Percentiles rank a stretch among this genome's conserved stretches.
These are phyloP conservation scores for Protonibea diacanthus DNA, from an alignment of 2,797 vertebrate species.

Conservation along the genomic window DNA sequence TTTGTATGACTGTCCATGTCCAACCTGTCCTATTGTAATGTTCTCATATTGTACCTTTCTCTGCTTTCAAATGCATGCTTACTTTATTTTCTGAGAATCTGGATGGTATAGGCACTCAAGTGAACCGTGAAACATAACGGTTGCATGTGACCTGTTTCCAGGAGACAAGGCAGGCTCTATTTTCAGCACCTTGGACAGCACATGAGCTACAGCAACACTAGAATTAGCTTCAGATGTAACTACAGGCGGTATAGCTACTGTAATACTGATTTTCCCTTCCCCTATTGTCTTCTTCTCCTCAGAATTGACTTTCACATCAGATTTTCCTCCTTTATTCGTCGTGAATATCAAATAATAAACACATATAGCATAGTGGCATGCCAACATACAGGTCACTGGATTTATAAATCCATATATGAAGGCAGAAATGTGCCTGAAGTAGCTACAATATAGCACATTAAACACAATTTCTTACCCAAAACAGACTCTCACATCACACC, in stretches of 20 bases:
- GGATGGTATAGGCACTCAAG: constrained; percentile 34
- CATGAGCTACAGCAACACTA: constrained; percentile 54
- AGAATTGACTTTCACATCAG: not conserved
- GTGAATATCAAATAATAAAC: not conserved
- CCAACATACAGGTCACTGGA: constrained; percentile 6
- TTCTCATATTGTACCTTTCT: constrained; percentile 26
- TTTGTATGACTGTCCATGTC: constrained; percentile 46
- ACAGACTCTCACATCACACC: constrained; percentile 2
- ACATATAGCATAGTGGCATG: not conserved
- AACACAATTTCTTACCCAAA: constrained; percentile 2
- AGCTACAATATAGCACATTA: not conserved
- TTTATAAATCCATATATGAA: constrained; percentile 7
- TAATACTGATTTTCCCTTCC: not conserved
- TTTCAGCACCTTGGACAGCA: constrained; percentile 75
- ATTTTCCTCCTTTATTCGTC: not conserved
- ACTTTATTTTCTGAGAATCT: constrained; percentile 33
- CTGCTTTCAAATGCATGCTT: constrained; percentile 21
- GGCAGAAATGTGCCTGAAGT: not conserved
- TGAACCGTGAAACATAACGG: constrained; percentile 54
- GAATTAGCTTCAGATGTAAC: constrained; percentile 43
- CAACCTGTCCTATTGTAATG: constrained; percentile 2
- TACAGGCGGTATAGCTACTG: constrained; percentile 12
- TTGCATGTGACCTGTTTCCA: constrained; percentile 74
- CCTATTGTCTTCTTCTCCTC: not conserved
- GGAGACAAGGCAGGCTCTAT: constrained; percentile 70